Evolutionary conservation across 2,888 invertebrate genomes (phyloP), one percentile per base, ranked within the genome.

Genomic region (Oscheius sp.): DNA sequence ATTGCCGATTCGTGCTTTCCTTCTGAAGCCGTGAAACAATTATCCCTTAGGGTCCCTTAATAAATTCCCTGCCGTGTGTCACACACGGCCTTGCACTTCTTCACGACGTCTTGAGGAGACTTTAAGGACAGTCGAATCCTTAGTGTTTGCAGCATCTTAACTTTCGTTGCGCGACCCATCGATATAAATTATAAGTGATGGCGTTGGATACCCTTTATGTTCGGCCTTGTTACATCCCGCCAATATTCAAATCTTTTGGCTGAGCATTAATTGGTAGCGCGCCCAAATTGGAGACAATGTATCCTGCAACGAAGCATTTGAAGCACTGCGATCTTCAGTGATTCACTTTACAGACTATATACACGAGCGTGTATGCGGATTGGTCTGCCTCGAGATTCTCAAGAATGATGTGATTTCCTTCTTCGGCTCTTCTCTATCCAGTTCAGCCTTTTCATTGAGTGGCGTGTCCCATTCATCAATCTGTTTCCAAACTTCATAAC

Each of bases 401-500:
- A 63, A 63, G 63, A 63, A 29, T 63, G 48, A 63, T 63, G 48
- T 33, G 63, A 63, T 63, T 63, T 63, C 63, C 63, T 62, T 10
- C 29, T 29, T 21, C 59, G 13, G 32, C 60, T 35, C 42, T 42
- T 42, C 42, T 42, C 21, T 21, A 21, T 21, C 21, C 21, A 42
- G 42, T 42, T 42, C 42, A 42, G 42, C 37, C 33, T 42, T 13
- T 60, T 60, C 32, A 42, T 29, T n/a, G 42, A 21, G 42, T 47
- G 42, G 62, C 37, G 62, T 47, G 37, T 29, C 32, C 21, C 65
- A 47, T 47, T 29, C 68, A 68, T 76, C 76, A 70, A 79, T 75
- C 75, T 77, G 74, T 68, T 68, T 55, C 55, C 68, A 68, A 65
- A 68, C 74, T 74, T 71, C 76, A 78, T 80, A 80, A 80, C 78